Conservation (phyloP, 2,888 invertebrate species). For the Nowickia ferox region DNA sequence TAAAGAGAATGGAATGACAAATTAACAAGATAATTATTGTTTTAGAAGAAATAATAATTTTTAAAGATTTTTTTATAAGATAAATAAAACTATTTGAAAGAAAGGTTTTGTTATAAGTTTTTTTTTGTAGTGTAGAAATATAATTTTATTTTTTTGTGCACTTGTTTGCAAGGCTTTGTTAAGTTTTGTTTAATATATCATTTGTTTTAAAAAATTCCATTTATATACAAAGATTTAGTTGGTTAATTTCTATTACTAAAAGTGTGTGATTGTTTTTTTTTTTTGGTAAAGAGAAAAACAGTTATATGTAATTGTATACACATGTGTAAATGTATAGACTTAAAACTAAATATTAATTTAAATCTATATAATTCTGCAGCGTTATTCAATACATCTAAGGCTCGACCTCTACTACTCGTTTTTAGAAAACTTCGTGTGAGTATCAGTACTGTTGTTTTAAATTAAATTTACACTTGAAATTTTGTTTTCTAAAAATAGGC, state of each 20-base stretch:
- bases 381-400: too few species aligned
- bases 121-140: slow-evolving; percentile 30
- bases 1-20: slow-evolving; percentile 59
- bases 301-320: not conserved
- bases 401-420: too few species aligned
- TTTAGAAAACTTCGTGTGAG: too few species aligned
- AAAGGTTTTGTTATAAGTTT: slow-evolving; percentile 20
- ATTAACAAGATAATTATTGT: slow-evolving; percentile 19
- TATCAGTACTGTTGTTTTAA: too few species aligned
- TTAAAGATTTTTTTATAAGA: not conserved
- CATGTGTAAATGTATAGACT: not conserved
- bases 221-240: slow-evolving; percentile 65
- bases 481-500: too few species aligned
- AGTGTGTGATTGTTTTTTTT: slow-evolving; percentile 55
- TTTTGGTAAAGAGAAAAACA: not conserved
- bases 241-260: slow-evolving; percentile 46
- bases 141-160: slow-evolving; percentile 58
- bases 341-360: not conserved
- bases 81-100: slow-evolving; percentile 32
- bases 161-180: slow-evolving; percentile 66
- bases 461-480: too few species aligned
- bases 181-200: slow-evolving; percentile 21
- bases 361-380: too few species aligned
- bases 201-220: slow-evolving; percentile 58
- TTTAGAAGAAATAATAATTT: not conserved